phyloP scores from a whole-genome alignment of 2,113 vertebrate genomes.

The Centropus unirufus region DNA sequence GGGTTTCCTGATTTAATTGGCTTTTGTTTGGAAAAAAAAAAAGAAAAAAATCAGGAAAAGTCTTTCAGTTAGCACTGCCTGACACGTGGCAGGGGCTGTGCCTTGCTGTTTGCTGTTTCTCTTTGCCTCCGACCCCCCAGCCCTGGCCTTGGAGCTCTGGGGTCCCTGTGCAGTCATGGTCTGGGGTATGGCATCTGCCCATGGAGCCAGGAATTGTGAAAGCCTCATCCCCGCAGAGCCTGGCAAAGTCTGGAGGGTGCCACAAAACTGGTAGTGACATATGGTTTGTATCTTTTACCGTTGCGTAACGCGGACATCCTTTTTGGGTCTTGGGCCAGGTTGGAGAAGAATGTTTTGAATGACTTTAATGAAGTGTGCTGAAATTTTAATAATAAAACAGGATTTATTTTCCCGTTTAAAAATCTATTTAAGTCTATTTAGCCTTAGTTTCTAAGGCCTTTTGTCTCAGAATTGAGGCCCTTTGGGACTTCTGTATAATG shows the following conservation, averaged over 20 bases:
- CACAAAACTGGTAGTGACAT: neutral
- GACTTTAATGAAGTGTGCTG: neutral
- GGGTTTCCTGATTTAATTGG: neutral
- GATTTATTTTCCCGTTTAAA: constrained; percentile 3
- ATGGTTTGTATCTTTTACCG: neutral
- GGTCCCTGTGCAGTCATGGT: neutral
- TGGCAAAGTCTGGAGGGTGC: neutral
- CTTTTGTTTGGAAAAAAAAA: neutral
- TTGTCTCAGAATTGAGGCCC: neutral
- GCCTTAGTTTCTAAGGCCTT: neutral
- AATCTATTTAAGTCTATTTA: neutral
- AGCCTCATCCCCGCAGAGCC: fast-evolving
- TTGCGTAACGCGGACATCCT: neutral
- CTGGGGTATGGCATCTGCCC: neutral
- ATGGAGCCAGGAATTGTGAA: fast-evolving
- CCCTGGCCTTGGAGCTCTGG: neutral
- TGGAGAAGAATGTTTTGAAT: constrained; percentile 1
- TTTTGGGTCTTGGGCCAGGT: neutral
- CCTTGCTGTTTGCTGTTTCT: neutral
- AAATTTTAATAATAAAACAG: neutral
- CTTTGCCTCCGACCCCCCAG: neutral
- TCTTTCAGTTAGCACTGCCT: neutral
- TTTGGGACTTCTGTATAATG: neutral
- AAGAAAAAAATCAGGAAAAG: neutral
- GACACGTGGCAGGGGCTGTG: neutral